Conservation (phyloP, 1,140 invertebrate species). For the Drosophila pallidifrons region DNA sequence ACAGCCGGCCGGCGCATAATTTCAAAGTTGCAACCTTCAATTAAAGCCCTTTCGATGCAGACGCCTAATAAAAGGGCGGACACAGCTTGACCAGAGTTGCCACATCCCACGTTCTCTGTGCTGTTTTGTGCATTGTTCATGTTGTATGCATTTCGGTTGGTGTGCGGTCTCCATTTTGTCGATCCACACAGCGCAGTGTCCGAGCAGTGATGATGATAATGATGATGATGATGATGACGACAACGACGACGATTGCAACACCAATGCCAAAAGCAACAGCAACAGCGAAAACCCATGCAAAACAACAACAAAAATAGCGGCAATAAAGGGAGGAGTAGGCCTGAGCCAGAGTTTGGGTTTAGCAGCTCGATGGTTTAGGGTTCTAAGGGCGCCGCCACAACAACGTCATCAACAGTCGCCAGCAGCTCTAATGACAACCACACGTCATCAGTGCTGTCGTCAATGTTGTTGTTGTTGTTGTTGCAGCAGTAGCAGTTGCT, state of each 20-base stretch:
- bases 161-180: conserved; percentile 67
- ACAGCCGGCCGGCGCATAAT: conserved; percentile 30
- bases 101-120: conserved; percentile 16
- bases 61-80: conserved; percentile 48
- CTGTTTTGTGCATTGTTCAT: conserved; percentile 55
- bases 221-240: conserved; percentile 37
- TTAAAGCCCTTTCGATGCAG: conserved; percentile 30
- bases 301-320: conserved; percentile 58
- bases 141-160: conserved; percentile 76
- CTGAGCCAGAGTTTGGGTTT: background rate
- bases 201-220: conserved; percentile 31
- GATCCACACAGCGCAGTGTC: conserved; percentile 11
- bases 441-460: conserved; percentile 70
- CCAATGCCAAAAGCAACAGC: conserved; percentile 25
- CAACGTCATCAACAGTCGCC: conserved; percentile 63
- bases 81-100: conserved; percentile 42
- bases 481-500: conserved; percentile 20
- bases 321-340: conserved; percentile 30
- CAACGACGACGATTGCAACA: conserved; percentile 37
- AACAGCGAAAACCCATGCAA: conserved; percentile 61
- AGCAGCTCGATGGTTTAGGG: background rate
- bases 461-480: conserved; percentile 36
- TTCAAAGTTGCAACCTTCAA: conserved; percentile 42
- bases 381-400: conserved; percentile 44
- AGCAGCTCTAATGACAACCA: conserved; percentile 77